Conservation (phyloP, 2,888 invertebrate species). For the Melipona beecheii region DNA sequence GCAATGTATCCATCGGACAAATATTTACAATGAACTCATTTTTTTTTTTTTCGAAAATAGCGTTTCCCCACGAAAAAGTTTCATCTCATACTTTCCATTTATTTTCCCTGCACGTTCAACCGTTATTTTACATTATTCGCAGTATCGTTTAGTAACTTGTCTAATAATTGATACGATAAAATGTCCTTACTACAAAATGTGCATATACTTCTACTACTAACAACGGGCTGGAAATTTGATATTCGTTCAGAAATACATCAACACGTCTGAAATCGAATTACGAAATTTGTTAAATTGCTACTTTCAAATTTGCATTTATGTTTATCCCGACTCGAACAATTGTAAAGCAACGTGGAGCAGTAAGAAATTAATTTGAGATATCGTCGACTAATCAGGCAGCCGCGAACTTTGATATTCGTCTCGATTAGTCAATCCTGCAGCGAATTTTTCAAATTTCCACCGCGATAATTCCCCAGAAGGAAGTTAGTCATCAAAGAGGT, state of each 20-base stretch:
- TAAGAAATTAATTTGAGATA: not conserved
- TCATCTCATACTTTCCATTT: slow-evolving; percentile 1
- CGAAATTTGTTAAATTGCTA: not conserved
- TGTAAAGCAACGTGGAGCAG: not conserved
- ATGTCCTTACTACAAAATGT: too few species aligned
- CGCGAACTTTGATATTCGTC: not conserved
- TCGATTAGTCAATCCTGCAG: not conserved
- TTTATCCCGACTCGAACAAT: not conserved
- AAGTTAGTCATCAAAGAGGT: not conserved
- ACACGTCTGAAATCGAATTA: too few species aligned
- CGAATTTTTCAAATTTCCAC: not conserved
- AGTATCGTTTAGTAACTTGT: too few species aligned
- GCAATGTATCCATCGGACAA: not conserved
- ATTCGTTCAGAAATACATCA: not conserved
- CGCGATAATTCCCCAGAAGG: not conserved
- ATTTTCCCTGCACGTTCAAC: not conserved
- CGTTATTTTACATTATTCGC: too few species aligned
- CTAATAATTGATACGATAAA: too few species aligned
- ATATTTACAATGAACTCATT: not conserved
- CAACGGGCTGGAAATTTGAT: not conserved
- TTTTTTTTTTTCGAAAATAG: not conserved
- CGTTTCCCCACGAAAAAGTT: not conserved
- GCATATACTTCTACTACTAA: too few species aligned
- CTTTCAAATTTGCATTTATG: not conserved
- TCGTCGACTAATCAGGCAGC: not conserved